These are phyloP conservation scores for Poeciliopsis retropinna DNA, from an alignment of 2,113 vertebrate species.

Conservation along the genomic window DNA sequence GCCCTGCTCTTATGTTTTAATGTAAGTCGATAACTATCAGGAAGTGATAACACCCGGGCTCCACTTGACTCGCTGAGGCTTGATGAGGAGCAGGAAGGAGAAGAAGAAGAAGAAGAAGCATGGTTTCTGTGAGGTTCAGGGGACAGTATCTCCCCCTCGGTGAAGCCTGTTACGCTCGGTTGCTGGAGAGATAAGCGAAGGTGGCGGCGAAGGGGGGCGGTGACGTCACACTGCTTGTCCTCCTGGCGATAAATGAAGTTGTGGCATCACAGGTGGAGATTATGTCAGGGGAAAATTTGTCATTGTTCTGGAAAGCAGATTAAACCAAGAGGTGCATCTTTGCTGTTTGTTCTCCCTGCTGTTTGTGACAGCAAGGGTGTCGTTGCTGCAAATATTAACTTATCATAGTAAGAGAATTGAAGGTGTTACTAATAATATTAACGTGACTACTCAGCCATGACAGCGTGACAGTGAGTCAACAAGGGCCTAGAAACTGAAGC, in stretches of 20 bases:
- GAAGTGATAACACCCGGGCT: constrained; percentile 61
- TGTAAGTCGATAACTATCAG: constrained; percentile 74
- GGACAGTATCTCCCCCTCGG: constrained; percentile 63
- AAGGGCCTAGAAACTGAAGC: constrained; percentile 2
- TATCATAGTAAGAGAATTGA: constrained; percentile 1
- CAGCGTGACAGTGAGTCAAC: constrained; percentile 11
- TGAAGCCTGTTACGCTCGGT: constrained; percentile 59
- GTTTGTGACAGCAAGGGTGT: not conserved
- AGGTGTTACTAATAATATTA: constrained; percentile 17
- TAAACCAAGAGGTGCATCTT: not conserved
- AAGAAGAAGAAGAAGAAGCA: constrained; percentile 10
- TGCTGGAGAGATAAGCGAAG: constrained; percentile 56
- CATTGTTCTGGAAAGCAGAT: constrained; percentile 50
- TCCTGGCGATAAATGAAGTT: constrained; percentile 37
- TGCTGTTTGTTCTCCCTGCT: not conserved
- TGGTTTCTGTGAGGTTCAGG: constrained; percentile 26
- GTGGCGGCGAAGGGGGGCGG: not conserved
- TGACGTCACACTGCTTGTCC: constrained; percentile 47
- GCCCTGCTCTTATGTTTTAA: constrained; percentile 68
- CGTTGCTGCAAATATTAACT: constrained; percentile 9
- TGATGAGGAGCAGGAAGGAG: constrained; percentile 46
- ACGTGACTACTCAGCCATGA: not conserved
- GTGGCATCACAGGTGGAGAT: constrained; percentile 47
- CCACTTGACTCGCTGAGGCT: constrained; percentile 39
- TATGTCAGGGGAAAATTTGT: constrained; percentile 43